Evolutionary conservation across 2,113 vertebrate species (phyloP).

Genomic region (Apteryx owenii): DNA sequence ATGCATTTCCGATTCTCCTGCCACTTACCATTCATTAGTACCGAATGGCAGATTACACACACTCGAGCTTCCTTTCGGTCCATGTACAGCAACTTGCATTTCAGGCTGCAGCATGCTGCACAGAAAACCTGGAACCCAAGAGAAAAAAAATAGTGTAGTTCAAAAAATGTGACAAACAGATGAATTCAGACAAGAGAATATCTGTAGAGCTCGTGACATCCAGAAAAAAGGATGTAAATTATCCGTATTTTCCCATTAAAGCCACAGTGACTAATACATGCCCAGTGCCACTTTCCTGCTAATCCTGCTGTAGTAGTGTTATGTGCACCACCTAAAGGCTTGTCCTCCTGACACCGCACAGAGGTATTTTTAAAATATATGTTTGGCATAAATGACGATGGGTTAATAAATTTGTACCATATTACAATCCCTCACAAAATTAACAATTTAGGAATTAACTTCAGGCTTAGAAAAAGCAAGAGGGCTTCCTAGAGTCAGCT

Average conservation of each 20-base stretch:
- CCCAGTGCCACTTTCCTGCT: background rate
- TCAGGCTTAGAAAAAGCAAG: background rate
- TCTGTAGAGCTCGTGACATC: background rate
- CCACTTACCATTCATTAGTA: conserved; percentile 91
- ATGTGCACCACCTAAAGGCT: background rate
- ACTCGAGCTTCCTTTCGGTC: conserved; percentile 95
- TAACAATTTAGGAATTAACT: background rate
- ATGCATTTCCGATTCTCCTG: background rate
- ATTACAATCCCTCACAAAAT: background rate
- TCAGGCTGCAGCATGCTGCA: conserved; percentile 92
- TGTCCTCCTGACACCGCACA: background rate
- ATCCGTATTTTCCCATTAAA: background rate
- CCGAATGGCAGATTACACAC: conserved; percentile 94
- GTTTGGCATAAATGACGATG: background rate
- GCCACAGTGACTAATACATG: background rate
- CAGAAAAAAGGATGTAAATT: background rate
- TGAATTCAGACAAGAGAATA: background rate
- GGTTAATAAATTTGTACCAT: background rate
- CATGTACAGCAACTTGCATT: conserved; percentile 93
- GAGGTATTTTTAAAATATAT: background rate
- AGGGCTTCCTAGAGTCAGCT: background rate
- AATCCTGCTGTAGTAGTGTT: background rate
- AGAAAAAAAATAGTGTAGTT: background rate
- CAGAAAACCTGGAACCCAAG: conserved; percentile 90
- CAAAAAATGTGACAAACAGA: background rate